Base-by-base conservation (phyloP, 2,797 vertebrate genomes). In the Rhabdophis nuchalis region DNA sequence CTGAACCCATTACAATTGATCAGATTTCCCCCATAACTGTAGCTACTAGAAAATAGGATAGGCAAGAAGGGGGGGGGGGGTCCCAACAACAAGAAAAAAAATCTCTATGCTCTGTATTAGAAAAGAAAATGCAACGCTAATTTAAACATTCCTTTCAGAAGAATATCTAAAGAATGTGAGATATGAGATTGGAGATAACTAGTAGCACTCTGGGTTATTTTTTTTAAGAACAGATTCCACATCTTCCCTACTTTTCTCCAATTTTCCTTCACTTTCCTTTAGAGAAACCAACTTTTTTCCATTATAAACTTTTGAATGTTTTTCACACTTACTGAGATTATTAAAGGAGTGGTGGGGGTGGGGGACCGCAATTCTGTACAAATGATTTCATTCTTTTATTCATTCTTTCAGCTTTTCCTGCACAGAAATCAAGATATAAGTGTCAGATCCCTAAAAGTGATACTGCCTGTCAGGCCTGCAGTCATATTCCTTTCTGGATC, bases 381-480 rank as follows among this genome's bases (percentile, higher is more conserved):
- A 68, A 16, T 14, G 58, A 46, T 5, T 0, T 32, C 86, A 88
- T 46, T 94, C 87, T 93, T 5, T 14, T 12, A 68, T 72, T 89
- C 23, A 91, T 92, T 93, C 90, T 91, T 91, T 93, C 0, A 53
- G 85, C 8, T 91, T 95, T 91, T 85, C 41, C 23, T 27, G 61
- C 46, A 16, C n/a, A 95, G 58, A 89, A 90, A 36, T 11, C 2
- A 5, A 36, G 18, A 77, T 3, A 32, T 36, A 61, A 52, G 0
- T 41, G 8, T 89, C n/a, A n/a, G n/a, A n/a, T n/a, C n/a, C n/a
- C n/a, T n/a, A n/a, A n/a, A n/a, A n/a, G n/a, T n/a, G n/a, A n/a
- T n/a, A n/a, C n/a, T n/a, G n/a, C n/a, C n/a, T n/a, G n/a, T n/a
- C n/a, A n/a, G n/a, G n/a, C n/a, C n/a, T n/a, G n/a, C n/a, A n/a